These are phyloP conservation scores for Drosophila mulleri DNA, from an alignment of 2,888 invertebrate genomes.

Conservation along the genomic window DNA sequence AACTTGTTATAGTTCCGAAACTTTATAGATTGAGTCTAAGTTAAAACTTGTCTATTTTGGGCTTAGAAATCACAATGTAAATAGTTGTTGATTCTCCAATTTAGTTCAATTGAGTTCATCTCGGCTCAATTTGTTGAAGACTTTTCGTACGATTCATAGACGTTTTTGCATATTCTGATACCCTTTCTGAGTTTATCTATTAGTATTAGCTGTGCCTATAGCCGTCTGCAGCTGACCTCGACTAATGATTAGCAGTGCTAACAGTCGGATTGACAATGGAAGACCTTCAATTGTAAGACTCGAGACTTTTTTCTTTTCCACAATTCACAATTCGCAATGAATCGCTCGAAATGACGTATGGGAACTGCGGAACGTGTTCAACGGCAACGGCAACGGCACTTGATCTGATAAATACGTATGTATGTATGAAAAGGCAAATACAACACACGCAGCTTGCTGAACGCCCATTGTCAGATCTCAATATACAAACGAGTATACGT, in stretches of 20 bases:
- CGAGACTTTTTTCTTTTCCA: slow-evolving; percentile 7
- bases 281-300: slow-evolving; percentile 40
- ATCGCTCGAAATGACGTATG: slow-evolving; percentile 35
- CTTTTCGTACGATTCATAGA: neutral
- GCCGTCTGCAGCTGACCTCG: slow-evolving; percentile 11
- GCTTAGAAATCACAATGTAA: neutral
- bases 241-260: slow-evolving; percentile 14
- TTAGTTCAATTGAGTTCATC: neutral
- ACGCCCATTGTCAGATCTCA: slow-evolving; percentile 32
- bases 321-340: slow-evolving; percentile 19
- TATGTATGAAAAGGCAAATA: slow-evolving; percentile 4
- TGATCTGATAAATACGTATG: slow-evolving; percentile 41
- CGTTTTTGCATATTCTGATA: too few species aligned
- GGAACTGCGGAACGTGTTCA: slow-evolving; percentile 46
- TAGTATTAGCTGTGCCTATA: too few species aligned
- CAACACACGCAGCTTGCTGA: slow-evolving; percentile 1
- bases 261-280: slow-evolving; percentile 29
- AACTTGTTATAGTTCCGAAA: neutral
- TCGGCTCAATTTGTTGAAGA: neutral
- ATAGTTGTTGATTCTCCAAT: neutral
- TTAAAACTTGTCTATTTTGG: neutral
- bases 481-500: neutral
- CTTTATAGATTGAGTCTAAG: neutral
- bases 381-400: slow-evolving; percentile 28
- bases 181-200: neutral